Conservation (phyloP, 2,113 vertebrate genomes). For the Ranitomeya variabilis region DNA sequence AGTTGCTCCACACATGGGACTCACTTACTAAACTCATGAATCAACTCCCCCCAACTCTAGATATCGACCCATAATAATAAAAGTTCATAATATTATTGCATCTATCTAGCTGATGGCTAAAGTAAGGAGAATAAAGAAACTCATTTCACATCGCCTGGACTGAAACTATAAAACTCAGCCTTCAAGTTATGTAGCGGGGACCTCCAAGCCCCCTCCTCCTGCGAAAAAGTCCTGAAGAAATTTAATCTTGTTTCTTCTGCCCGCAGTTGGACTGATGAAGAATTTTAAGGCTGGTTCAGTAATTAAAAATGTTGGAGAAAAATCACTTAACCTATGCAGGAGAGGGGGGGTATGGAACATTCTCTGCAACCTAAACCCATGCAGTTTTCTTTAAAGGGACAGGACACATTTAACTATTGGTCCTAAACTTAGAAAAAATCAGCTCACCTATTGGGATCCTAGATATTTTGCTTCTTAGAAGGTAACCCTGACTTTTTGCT, state of each 20-base stretch:
- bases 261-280: conserved; percentile 4
- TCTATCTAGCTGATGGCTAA: background rate
- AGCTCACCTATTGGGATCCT: too few relatives aligned
- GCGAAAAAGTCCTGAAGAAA: background rate
- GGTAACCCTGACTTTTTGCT: too few relatives aligned
- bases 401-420: too few relatives aligned
- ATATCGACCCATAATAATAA: conserved; percentile 9
- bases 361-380: background rate
- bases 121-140: background rate
- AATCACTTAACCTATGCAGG: background rate
- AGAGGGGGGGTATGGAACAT: background rate
- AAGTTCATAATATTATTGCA: background rate
- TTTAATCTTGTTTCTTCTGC: background rate
- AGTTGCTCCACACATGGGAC: background rate
- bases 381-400: background rate
- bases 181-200: background rate
- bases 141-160: conserved; percentile 4
- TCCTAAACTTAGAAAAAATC: too few relatives aligned
- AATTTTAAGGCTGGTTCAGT: background rate
- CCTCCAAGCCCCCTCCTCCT: background rate
- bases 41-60: background rate
- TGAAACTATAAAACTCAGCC: conserved; percentile 13
- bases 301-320: background rate
- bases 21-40: background rate
- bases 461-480: too few relatives aligned